phyloP scores from a whole-genome alignment of 2,888 invertebrate genomes.

The Macrostomum cliftonense region DNA sequence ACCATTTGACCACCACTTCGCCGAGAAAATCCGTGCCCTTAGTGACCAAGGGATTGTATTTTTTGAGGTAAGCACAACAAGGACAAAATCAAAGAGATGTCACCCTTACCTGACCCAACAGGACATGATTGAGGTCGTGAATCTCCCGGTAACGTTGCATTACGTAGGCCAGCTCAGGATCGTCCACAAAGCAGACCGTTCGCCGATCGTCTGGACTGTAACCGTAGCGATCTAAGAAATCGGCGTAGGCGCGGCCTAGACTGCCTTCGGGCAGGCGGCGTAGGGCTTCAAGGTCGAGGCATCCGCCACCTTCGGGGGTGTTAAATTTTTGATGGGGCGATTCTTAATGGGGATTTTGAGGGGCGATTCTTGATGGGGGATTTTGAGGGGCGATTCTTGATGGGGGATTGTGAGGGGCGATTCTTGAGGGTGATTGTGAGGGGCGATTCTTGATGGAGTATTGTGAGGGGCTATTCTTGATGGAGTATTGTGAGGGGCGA shows the following conservation, averaged over 20 bases:
- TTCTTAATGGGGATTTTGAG: neutral
- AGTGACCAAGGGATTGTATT: no score
- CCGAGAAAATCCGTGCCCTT: conserved; percentile 32
- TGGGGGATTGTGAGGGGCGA: no score
- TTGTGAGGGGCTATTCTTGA: no score
- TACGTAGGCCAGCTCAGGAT: conserved; percentile 72
- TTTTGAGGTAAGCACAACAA: no score
- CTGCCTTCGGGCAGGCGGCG: conserved; percentile 55
- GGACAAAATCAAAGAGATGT: conserved; percentile 49
- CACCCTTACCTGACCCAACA: conserved; percentile 72
- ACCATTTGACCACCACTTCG: conserved; percentile 86
- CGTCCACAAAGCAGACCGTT: conserved; percentile 72
- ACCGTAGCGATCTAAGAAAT: conserved; percentile 62
- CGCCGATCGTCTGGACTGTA: conserved; percentile 78
- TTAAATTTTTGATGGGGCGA: neutral
- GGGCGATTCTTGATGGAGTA: no score
- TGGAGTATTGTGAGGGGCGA: no score
- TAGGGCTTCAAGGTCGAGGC: conserved; percentile 56
- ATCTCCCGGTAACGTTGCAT: conserved; percentile 92
- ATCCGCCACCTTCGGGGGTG: conserved; percentile 22
- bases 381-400: no score
- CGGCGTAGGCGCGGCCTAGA: conserved; percentile 63
- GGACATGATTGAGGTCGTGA: conserved; percentile 75
- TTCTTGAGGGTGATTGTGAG: no score
- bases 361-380: neutral